Conservation (phyloP, 1,140 invertebrate species). For the Formica selysi region DNA sequence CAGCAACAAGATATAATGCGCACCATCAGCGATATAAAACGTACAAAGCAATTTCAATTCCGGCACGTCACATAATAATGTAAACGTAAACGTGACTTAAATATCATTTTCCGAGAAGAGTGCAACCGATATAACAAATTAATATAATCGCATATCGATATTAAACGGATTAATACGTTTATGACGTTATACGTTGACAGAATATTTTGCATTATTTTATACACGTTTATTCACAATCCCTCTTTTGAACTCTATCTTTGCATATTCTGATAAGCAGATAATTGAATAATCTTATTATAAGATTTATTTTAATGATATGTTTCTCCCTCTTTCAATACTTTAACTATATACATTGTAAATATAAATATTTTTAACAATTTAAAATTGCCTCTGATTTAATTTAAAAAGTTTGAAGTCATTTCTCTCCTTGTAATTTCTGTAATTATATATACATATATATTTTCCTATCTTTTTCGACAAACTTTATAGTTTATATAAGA, state of each 20-base stretch:
- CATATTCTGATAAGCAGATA: constrained; percentile 8
- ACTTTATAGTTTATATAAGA: background rate
- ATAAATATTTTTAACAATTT: background rate
- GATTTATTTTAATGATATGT: constrained; percentile 19
- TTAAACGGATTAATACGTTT: background rate
- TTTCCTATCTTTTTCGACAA: background rate
- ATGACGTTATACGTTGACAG: background rate
- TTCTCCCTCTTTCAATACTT: background rate
- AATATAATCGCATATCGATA: constrained; percentile 26
- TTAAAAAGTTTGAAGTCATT: background rate
- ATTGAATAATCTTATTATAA: constrained; percentile 22
- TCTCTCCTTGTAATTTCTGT: background rate
- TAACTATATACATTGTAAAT: background rate
- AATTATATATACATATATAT: constrained; percentile 6
- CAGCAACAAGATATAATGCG: constrained; percentile 18
- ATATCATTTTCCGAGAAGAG: constrained; percentile 16
- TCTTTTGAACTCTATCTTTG: background rate
- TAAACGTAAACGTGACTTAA: background rate
- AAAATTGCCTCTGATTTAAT: background rate
- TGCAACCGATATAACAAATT: constrained; percentile 14
- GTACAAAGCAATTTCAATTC: constrained; percentile 27
- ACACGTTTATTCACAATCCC: constrained; percentile 13
- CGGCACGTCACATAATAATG: background rate
- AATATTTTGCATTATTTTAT: constrained; percentile 14
- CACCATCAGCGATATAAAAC: constrained; percentile 23